Base-by-base conservation (phyloP, 2,888 invertebrate species). In the Theretra japonica region DNA sequence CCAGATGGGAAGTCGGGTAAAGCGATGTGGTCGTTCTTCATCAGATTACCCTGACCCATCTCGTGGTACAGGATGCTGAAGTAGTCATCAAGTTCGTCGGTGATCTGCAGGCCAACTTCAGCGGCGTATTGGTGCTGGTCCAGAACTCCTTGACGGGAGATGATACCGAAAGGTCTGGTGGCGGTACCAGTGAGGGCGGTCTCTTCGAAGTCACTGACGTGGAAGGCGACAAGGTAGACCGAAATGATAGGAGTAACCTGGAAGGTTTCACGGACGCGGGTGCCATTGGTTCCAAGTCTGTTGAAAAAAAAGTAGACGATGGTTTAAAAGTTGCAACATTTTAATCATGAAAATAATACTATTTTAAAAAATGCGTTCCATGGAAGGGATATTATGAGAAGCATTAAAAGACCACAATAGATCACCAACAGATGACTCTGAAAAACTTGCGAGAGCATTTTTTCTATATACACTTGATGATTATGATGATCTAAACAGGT, bases 141-240 rank as follows among this genome's bases (percentile, higher is more conserved):
- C 0, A 48, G 73, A 0, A 85, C 89, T 5, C 93, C 93, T 79
- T 82, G 88, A n/a, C 94, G 91, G 4, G 94, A 91, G 48, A 94
- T 86, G 70, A 94, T 92, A 71, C 85, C 85, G 75, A 94, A 90
- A 0, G 93, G 93, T 73, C 85, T 91, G 2, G 76, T 79, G 1
- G 69, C 53, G 0, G 85, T 83, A 41, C 85, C 82, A 1, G 89
- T 87, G n/a, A 50, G 15, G 30, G 76, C 81, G 0, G 92, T 91
- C 56, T 86, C 88, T 15, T 91, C 88, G 15, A 97, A 96, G 80
- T 97, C 97, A 74, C 97, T 97, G 4, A 99, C 96, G 68, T 98
- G 96, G 88, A 98, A 97, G 0, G 98, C 98, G 17, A 98, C 95
- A 7, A 98, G 92, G 83, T 99, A 99, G 0, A 97, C 96, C 1